Conservation (phyloP, 2,113 vertebrate species). For the Trichechus manatus region DNA sequence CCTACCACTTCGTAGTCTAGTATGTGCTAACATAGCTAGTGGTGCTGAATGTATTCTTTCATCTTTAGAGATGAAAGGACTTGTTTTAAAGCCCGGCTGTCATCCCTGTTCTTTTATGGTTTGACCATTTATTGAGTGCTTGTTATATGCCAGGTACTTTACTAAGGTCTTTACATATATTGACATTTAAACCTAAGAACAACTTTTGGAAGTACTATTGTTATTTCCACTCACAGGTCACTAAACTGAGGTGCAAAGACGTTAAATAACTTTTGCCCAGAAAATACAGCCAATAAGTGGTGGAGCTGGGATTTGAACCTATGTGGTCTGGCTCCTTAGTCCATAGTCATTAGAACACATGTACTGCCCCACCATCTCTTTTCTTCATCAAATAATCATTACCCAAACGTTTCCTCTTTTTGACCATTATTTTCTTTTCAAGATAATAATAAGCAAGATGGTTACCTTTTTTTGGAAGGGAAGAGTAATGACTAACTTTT, state of each 20-base stretch:
- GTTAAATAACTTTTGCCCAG: conserved; percentile 27
- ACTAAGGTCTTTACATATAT: not conserved
- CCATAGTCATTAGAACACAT: not conserved
- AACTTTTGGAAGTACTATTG: not conserved
- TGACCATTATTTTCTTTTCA: not conserved
- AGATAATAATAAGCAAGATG: not conserved
- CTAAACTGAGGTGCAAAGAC: conserved; percentile 12
- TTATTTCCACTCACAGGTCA: not conserved
- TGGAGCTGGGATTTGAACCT: conserved; percentile 32
- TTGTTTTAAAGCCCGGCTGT: not conserved
- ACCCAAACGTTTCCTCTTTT: not conserved
- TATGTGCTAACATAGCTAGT: not conserved
- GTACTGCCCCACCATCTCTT: not conserved
- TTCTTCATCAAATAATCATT: conserved; percentile 39
- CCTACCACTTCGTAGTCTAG: not conserved
- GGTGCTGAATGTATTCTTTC: not conserved
- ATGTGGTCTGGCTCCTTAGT: not conserved
- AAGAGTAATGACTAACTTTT: not conserved
- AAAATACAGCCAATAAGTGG: not conserved
- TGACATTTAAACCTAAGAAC: conserved; percentile 45
- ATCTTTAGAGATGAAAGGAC: not conserved
- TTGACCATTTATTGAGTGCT: conserved; percentile 3
- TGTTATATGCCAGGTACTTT: not conserved
- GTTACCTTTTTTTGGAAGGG: not conserved
- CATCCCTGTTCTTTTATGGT: conserved; percentile 11